Evolutionary conservation across 2,888 invertebrate genomes (phyloP).

Genomic region (Trichopria drosophilae): DNA sequence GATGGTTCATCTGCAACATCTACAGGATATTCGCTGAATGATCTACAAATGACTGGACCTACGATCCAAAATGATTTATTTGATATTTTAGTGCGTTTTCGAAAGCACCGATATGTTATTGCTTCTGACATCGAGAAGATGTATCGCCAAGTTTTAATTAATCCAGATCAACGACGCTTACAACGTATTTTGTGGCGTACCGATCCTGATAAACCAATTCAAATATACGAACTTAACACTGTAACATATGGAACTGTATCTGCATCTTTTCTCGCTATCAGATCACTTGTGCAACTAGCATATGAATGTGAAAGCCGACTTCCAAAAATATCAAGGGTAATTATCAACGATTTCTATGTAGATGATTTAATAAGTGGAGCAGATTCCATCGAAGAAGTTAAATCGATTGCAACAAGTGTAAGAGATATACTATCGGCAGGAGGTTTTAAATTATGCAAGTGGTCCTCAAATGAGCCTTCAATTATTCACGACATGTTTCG

Average conservation of each 20-base stretch:
- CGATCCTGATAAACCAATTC: constrained; percentile 16
- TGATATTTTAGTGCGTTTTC: constrained; percentile 5
- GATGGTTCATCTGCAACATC: too few relatives aligned
- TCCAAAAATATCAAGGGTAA: constrained; percentile 5
- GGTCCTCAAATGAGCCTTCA: too few relatives aligned
- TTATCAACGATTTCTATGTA: constrained; percentile 17
- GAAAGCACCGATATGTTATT: constrained; percentile 7
- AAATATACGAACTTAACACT: constrained; percentile 23
- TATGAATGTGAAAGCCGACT: constrained; percentile 8
- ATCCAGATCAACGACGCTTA: constrained; percentile 28
- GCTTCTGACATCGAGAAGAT: constrained; percentile 36
- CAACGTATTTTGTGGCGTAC: constrained; percentile 43
- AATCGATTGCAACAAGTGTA: neutral
- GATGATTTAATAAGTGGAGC: constrained; percentile 24
- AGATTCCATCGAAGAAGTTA: constrained; percentile 12
- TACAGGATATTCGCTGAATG: constrained; percentile 15
- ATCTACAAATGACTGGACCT: constrained; percentile 11
- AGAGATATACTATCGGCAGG: neutral
- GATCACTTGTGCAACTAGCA: constrained; percentile 15
- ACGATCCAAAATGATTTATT: constrained; percentile 9
- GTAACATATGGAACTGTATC: too few relatives aligned
- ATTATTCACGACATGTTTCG: too few relatives aligned
- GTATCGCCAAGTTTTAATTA: constrained; percentile 35
- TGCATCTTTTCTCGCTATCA: constrained; percentile 19
- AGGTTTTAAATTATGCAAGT: constrained; percentile 5